Percentiles rank a stretch among this genome's conserved stretches.
phyloP scores from a whole-genome alignment of 2,113 vertebrate species.

The Equus przewalskii region DNA sequence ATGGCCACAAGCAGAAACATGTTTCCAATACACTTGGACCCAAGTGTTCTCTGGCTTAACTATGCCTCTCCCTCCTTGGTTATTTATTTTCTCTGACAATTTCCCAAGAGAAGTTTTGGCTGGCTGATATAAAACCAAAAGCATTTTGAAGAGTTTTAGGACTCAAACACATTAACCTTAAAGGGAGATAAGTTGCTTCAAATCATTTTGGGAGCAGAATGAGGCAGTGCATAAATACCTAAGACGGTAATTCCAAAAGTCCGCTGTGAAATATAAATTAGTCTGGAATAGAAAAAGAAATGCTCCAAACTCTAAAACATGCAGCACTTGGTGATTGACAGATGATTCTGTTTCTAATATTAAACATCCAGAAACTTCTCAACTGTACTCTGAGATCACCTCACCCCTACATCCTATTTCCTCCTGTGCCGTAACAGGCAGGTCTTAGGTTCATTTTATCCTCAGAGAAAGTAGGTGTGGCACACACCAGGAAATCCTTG shows the following conservation, averaged over 20 bases:
- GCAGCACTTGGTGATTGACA: background rate
- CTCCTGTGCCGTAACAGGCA: background rate
- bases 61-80: background rate
- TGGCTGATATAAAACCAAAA: constrained; percentile 1
- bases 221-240: background rate
- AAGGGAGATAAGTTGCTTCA: background rate
- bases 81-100: background rate
- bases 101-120: constrained; percentile 16
- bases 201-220: background rate
- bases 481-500: rapidly evolving
- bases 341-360: background rate
- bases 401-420: background rate
- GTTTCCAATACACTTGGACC: background rate
- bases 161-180: background rate
- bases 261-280: background rate
- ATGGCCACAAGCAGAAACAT: background rate
- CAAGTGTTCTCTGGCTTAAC: background rate
- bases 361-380: background rate
- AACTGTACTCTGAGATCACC: background rate
- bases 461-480: background rate
- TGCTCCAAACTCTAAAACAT: background rate
- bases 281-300: background rate
- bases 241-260: background rate
- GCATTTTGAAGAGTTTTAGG: background rate
- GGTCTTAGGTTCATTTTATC: background rate